These are phyloP conservation scores for Ormia ochracea DNA, from an alignment of 2,888 invertebrate species.

Conservation along the genomic window DNA sequence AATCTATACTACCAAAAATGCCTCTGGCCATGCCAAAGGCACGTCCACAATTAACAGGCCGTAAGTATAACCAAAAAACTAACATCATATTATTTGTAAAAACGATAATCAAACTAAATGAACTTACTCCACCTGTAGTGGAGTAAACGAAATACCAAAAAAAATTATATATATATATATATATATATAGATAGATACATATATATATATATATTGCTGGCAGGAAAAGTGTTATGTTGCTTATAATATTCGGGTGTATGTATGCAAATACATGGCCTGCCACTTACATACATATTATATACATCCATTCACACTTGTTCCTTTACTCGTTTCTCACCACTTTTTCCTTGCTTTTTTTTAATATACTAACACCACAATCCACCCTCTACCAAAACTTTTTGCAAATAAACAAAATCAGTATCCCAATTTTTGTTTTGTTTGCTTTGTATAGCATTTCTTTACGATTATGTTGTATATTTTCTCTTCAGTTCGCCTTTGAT, in stretches of 20 bases:
- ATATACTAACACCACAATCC: constrained; percentile 8
- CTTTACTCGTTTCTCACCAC: constrained; percentile 26
- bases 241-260: too few species aligned
- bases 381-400: constrained; percentile 22
- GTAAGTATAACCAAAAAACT: constrained; percentile 44
- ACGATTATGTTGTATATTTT: constrained; percentile 5
- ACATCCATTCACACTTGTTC: constrained; percentile 13
- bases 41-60: constrained; percentile 57
- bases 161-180: not conserved
- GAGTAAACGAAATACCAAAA: not conserved
- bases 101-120: not conserved
- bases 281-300: not conserved
- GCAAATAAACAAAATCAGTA: constrained; percentile 15
- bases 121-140: not conserved
- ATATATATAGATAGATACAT: not conserved
- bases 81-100: not conserved
- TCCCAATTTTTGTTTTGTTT: constrained; percentile 51
- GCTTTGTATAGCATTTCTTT: constrained; percentile 20
- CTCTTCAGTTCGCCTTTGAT: not conserved
- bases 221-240: too few species aligned
- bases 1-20: constrained; percentile 73
- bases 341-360: not conserved
- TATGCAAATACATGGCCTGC: too few species aligned
- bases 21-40: constrained; percentile 69
- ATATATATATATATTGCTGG: not conserved